phyloP scores from a whole-genome alignment of 2,797 vertebrate species.

The Pseudochirops corinnae region DNA sequence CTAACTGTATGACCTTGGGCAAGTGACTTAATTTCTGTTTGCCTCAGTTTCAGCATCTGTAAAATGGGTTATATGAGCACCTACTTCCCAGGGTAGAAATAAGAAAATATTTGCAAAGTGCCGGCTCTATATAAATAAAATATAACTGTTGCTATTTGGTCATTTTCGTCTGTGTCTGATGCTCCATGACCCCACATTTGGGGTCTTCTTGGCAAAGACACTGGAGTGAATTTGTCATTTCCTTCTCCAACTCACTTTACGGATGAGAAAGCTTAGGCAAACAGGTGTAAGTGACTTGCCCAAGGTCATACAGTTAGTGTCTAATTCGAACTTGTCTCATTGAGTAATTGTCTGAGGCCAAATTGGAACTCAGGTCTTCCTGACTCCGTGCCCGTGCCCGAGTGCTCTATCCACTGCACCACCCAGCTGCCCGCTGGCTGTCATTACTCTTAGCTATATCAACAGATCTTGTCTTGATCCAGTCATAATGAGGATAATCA shows the following conservation, averaged over 20 bases:
- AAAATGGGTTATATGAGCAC: neutral
- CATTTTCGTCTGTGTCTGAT: neutral
- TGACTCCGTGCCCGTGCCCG: neutral
- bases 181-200: neutral
- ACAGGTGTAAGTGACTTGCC: neutral
- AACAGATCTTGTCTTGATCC: neutral
- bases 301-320: neutral
- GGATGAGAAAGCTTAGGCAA: neutral
- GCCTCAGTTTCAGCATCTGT: neutral
- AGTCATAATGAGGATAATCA: neutral
- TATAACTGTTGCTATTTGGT: neutral
- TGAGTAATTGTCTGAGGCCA: neutral
- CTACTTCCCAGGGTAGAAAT: neutral
- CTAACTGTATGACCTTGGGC: neutral
- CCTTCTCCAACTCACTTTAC: neutral
- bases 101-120: neutral
- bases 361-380: neutral
- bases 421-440: neutral
- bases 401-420: neutral
- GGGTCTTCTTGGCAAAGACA: neutral
- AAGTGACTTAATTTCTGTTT: neutral
- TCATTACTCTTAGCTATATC: neutral
- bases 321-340: too few species aligned
- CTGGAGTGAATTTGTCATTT: neutral
- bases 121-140: neutral